phyloP scores from a whole-genome alignment of 2,888 invertebrate species.

The Cosmia trapezina region DNA sequence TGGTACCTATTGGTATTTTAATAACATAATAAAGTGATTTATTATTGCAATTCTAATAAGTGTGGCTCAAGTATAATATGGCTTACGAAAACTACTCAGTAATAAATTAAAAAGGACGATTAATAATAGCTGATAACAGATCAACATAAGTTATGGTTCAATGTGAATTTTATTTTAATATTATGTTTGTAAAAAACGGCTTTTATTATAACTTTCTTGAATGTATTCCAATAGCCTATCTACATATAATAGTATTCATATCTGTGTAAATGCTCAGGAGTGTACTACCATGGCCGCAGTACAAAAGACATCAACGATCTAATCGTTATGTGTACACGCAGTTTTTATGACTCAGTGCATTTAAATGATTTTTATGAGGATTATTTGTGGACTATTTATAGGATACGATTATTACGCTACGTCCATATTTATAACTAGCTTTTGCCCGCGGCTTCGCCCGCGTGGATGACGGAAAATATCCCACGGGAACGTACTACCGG shows the following conservation, averaged over 20 bases:
- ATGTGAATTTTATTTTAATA: conserved; percentile 2
- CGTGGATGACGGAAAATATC: no score
- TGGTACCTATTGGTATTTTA: background rate
- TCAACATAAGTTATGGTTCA: conserved; percentile 12
- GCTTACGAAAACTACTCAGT: conserved; percentile 5
- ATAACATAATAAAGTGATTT: conserved; percentile 2
- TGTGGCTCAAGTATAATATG: background rate
- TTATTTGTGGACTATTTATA: background rate
- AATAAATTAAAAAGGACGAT: conserved; percentile 32
- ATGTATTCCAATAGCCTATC: background rate
- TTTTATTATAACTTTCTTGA: background rate
- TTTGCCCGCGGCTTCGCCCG: no score
- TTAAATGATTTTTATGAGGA: conserved; percentile 13
- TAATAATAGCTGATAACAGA: conserved; percentile 21
- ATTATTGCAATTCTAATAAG: conserved; percentile 1
- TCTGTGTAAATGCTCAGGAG: background rate
- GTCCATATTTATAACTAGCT: no score
- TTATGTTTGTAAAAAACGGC: background rate
- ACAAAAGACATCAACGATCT: conserved; percentile 86
- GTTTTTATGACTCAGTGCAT: conserved; percentile 11
- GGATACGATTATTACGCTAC: background rate
- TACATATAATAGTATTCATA: background rate
- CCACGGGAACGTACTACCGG: no score
- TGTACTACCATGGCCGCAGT: conserved; percentile 52
- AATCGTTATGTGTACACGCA: conserved; percentile 40